phyloP scores from a whole-genome alignment of 2,888 invertebrate species.

The Cryptocephalus moraei region DNA sequence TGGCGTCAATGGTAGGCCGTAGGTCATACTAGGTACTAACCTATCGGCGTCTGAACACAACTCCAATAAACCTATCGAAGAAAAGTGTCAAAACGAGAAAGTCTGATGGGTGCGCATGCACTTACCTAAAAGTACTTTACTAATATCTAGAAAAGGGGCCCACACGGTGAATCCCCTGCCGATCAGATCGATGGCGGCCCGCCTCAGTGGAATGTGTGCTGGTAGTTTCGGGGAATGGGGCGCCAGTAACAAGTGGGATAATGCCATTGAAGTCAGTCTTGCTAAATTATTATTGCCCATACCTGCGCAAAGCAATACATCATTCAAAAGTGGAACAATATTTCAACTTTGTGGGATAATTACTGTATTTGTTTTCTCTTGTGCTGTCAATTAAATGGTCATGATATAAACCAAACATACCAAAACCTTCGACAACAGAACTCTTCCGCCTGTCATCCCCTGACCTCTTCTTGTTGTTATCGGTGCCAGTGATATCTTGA shows the following conservation, averaged over 20 bases:
- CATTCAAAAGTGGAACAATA: too few relatives aligned
- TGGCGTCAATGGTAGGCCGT: conserved; percentile 88
- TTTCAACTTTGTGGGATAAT: too few relatives aligned
- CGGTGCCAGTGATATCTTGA: conserved; percentile 71
- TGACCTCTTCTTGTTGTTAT: conserved; percentile 48
- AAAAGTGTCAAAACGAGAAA: too few relatives aligned
- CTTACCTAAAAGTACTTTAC: conserved; percentile 64
- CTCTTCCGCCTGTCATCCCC: conserved; percentile 59
- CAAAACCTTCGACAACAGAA: conserved; percentile 72
- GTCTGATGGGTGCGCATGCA: background rate
- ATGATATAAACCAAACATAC: conserved; percentile 14
- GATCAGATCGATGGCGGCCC: conserved; percentile 95
- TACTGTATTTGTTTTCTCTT: background rate
- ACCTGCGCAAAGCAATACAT: conserved; percentile 46
- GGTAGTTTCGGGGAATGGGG: conserved; percentile 79
- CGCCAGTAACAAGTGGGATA: conserved; percentile 84
- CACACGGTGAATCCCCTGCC: conserved; percentile 97
- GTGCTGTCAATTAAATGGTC: background rate
- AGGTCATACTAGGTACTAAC: conserved; percentile 86
- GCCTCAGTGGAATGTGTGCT: conserved; percentile 81
- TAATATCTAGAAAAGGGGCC: conserved; percentile 95
- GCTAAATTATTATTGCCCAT: conserved; percentile 83
- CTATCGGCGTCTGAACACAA: conserved; percentile 87
- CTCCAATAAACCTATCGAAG: conserved; percentile 65
- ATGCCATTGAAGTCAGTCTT: conserved; percentile 84